Base-by-base conservation (phyloP, 2,113 vertebrate genomes). In the Percina caprodes region DNA sequence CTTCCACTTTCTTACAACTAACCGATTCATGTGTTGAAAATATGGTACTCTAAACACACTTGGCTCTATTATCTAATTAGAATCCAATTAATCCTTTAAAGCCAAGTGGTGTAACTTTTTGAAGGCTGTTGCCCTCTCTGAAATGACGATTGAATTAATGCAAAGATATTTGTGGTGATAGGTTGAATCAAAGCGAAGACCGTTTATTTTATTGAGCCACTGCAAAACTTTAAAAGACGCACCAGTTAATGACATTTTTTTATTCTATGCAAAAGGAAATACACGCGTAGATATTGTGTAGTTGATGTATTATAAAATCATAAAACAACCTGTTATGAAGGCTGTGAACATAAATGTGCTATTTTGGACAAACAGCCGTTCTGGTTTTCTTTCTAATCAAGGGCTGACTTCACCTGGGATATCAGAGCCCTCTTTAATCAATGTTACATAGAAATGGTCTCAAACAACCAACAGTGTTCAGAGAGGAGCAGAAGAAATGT, bases 361-460 rank as follows among this genome's bases (percentile, higher is more conserved):
- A 42, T 81, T 67, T 67, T 51, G 59, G 58, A 26, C n/a, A 60
- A 55, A n/a, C 26, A 48, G 46, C 52, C 9, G 6, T 42, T 26
- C 33, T 66, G 45, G 16, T 79, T 77, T 74, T 59, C 56, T 30
- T 30, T 74, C 26, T 63, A 86, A 84, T 89, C 46, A 82, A 82
- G 33, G 2, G 5, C 76, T 89, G 61, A 89, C 84, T 84, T 58
- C 84, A 72, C 35, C 49, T 81, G 77, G 54, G 54, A 77, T 61
- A 60, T 45, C 60, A 73, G 18, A 76, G 79, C 62, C 65, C 77
- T 79, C 70, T 60, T 69, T 82, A 86, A 84, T 86, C 78, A 86
- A 46, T 49, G 61, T 45, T 65, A 79, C 75, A 62, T 58, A 26
- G 45, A 79, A 82, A 56, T 66, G 24, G 35, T 65, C 52, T 69